phyloP scores from a whole-genome alignment of 2,888 invertebrate species.

The Lepidonotus clava region DNA sequence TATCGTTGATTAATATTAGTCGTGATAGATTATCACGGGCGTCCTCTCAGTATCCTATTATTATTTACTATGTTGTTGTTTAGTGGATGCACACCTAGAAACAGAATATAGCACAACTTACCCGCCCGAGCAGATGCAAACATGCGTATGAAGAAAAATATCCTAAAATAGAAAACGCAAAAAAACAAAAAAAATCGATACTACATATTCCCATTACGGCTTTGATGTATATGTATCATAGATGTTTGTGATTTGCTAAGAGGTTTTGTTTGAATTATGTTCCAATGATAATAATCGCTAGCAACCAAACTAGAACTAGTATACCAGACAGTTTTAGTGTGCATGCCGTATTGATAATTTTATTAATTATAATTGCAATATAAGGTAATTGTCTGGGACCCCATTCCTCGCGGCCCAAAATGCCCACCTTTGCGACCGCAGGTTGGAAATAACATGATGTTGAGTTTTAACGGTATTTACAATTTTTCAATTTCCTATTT shows the following conservation, averaged over 20 bases:
- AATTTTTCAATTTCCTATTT: conserved; percentile 42
- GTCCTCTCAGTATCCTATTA: neutral
- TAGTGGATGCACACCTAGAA: conserved; percentile 37
- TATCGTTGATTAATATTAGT: conserved; percentile 5
- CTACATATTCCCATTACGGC: conserved; percentile 37
- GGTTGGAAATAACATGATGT: neutral
- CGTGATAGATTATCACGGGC: neutral
- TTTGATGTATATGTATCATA: conserved; percentile 22
- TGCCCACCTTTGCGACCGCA: neutral
- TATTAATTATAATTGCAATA: conserved; percentile 39
- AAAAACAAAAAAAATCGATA: conserved; percentile 27
- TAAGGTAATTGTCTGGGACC: conserved; percentile 30
- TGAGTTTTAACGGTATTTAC: conserved; percentile 53
- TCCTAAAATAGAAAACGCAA: neutral
- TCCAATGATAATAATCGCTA: conserved; percentile 34
- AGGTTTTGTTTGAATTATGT: conserved; percentile 49
- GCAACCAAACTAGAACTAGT: conserved; percentile 53
- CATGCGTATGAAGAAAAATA: neutral
- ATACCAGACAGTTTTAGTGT: conserved; percentile 47
- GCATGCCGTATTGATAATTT: conserved; percentile 43
- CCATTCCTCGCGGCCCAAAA: neutral
- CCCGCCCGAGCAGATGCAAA: conserved; percentile 31
- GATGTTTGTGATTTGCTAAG: conserved; percentile 41
- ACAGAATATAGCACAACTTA: conserved; percentile 27
- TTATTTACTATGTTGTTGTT: conserved; percentile 47